Base-by-base conservation (phyloP, 2,888 invertebrate genomes). In the Callosobruchus maculatus region DNA sequence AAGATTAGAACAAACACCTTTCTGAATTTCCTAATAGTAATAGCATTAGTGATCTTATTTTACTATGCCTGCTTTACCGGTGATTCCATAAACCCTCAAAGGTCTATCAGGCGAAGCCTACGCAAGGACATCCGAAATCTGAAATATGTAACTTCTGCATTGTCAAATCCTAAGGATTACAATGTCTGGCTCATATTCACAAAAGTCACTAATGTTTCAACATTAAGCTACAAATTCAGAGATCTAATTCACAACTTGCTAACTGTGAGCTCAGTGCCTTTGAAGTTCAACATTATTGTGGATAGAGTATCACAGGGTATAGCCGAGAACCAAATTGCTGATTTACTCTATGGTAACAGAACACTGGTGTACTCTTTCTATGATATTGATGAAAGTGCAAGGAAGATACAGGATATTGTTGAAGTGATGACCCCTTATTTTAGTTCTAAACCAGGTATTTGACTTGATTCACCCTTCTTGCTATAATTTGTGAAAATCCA, bases 381-480 rank as follows among this genome's bases (percentile, higher is more conserved):
- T 78, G 90, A 93, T 85, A 89, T 93, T 26, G 89, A 90, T 79
- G 86, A 89, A 72, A 87, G 92, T 77, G 91, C 92, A 0, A 85
- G 86, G 22, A 87, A 90, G 80, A 88, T 93, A 73, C 87, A 89
- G 73, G 91, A 91, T 80, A 90, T 93, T 78, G 91, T 94, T 2
- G 86, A 89, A 30, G 89, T 90, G 22, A 91, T 95, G 90, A 92
- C 92, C 78, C 91, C 91, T 7, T 90, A 91, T 83, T 95, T 95
- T 86, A 92, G 91, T 81, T 92, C 92, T 74, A 91, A 90, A 81
- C 91, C 92, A 70, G 90, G 90, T 84, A 88, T 26, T 26, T 26
- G 7, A 4, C 26, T 2, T 88, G 0, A 88, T 7, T 26, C 7
- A 26, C 7, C 2, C 7, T 26, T 7, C 3, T 4, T 26, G 7